A percentile compares a stretch with the other conserved stretches of the same genome.
phyloP scores from a whole-genome alignment of 2,797 vertebrate species.

The Pitangus sulphuratus region DNA sequence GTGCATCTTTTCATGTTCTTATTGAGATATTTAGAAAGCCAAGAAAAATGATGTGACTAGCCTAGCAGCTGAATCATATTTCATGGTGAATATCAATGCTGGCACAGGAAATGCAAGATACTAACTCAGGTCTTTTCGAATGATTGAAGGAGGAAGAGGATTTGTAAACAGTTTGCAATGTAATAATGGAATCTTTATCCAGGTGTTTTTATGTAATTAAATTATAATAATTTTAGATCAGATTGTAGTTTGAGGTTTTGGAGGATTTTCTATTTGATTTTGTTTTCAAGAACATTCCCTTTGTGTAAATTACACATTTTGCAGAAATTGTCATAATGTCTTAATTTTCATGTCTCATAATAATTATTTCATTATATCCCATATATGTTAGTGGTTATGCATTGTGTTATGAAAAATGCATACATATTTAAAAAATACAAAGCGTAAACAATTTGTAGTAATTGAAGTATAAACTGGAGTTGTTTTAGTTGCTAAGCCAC shows the following conservation, averaged over 20 bases:
- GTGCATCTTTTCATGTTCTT: slow-evolving; percentile 62
- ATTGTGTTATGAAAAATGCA: neutral
- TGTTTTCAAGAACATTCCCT: neutral
- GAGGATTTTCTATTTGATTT: neutral
- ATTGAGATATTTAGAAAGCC: slow-evolving; percentile 51
- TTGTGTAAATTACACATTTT: neutral
- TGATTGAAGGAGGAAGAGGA: neutral
- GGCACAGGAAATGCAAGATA: slow-evolving; percentile 44
- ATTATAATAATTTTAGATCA: neutral
- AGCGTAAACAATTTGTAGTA: neutral
- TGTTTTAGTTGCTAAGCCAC: neutral
- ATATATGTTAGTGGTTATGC: neutral
- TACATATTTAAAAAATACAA: neutral
- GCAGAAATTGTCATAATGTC: neutral
- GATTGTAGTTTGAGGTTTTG: neutral
- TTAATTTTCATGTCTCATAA: neutral
- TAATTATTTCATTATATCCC: neutral
- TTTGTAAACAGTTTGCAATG: slow-evolving; percentile 14
- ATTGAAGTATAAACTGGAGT: neutral
- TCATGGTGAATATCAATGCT: slow-evolving; percentile 35
- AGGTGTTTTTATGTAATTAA: neutral
- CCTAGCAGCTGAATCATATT: slow-evolving; percentile 60
- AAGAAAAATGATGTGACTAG: slow-evolving; percentile 49
- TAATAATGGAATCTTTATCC: neutral
- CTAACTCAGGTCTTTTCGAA: slow-evolving; percentile 41